phyloP scores from a whole-genome alignment of 35 echinoderm and acorn worm genomes.

The Diadema setosum region DNA sequence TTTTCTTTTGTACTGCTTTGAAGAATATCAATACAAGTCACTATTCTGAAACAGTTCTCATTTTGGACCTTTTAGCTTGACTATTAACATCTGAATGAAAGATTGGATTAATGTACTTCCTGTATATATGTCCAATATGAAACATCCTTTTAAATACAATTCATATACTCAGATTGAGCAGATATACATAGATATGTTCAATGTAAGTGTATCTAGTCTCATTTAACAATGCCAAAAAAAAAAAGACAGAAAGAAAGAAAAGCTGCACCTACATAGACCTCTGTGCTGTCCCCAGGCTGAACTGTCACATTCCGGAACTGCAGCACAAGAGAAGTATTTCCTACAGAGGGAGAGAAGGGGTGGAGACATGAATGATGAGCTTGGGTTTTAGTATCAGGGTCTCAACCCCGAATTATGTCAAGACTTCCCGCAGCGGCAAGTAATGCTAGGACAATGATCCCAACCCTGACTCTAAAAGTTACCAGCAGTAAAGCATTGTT shows the following conservation, averaged over 20 bases:
- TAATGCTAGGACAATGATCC: too few species aligned
- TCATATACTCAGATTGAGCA: neutral
- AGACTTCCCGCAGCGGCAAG: too few species aligned
- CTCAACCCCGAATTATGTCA: too few species aligned
- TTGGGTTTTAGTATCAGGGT: too few species aligned
- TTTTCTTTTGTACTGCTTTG: too few species aligned
- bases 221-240: too few species aligned
- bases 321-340: conserved; percentile 21
- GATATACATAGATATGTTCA: neutral
- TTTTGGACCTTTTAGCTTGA: too few species aligned
- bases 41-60: too few species aligned
- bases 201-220: neutral
- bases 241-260: neutral
- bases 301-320: neutral
- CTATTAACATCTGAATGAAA: too few species aligned
- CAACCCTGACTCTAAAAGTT: too few species aligned
- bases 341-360: neutral
- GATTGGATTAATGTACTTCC: neutral
- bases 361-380: neutral
- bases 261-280: conserved; percentile 12
- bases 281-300: conserved; percentile 8
- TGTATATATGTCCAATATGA: neutral
- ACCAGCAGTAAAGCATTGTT: too few species aligned
- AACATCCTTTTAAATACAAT: neutral
- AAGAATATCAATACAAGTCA: too few species aligned